Evolutionary conservation across 2,797 vertebrate genomes (phyloP).

Genomic region (Chelon labrosus): DNA sequence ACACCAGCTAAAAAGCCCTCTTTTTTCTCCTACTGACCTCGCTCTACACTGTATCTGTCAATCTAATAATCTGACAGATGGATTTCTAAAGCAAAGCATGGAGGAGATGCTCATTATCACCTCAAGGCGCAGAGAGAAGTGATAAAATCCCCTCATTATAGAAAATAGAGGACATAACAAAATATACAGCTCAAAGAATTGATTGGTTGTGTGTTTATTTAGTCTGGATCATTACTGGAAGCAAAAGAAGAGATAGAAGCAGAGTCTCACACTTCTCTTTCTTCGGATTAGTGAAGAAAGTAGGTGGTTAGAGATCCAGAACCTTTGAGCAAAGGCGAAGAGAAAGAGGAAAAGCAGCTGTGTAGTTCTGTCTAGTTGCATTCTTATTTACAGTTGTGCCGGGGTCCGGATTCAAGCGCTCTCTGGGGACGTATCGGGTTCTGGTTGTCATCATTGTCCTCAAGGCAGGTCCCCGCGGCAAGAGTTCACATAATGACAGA

Average conservation of each 20-base stretch:
- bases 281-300: not conserved
- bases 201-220: slow-evolving; percentile 2
- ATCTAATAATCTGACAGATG: slow-evolving; percentile 42
- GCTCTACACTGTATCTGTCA: not conserved
- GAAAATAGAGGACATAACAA: slow-evolving; percentile 18
- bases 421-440: not conserved
- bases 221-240: slow-evolving; percentile 16
- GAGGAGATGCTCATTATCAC: slow-evolving; percentile 33
- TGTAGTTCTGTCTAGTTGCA: not conserved
- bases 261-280: slow-evolving; percentile 3
- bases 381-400: not conserved
- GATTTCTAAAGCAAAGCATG: slow-evolving; percentile 26
- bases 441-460: no score
- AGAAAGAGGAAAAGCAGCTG: not conserved
- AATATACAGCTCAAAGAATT: slow-evolving; percentile 14
- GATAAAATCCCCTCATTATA: slow-evolving; percentile 24
- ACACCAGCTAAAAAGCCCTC: slow-evolving; percentile 2
- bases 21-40: slow-evolving; percentile 17
- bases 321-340: not conserved
- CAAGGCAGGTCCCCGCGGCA: no score
- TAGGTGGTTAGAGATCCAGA: not conserved
- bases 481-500: no score
- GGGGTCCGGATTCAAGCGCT: not conserved
- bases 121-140: slow-evolving; percentile 22
- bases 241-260: not conserved